Evolutionary conservation across 2,113 vertebrate species (phyloP), one percentile per base, ranked within the genome.

Genomic region (Chaetura pelagica): DNA sequence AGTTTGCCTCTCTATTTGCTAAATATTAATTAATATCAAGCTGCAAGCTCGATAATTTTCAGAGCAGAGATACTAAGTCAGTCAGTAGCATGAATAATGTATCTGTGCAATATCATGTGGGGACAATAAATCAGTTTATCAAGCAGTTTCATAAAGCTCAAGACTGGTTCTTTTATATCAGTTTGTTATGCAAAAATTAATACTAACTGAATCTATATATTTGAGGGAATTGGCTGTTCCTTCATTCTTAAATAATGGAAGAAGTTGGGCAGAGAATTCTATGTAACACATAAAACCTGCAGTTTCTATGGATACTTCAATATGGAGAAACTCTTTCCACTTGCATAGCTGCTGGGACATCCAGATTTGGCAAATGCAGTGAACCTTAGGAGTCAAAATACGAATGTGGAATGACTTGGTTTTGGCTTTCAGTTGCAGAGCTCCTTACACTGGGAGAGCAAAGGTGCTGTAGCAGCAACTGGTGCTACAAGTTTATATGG

Each of bases 301-400:
- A 52, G 44, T 93, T 90, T 95, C 84, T 89, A 84, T 79, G 77
- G 81, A 62, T 91, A 93, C 40, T 83, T 94, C 74, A 84, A 18
- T 67, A 95, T 75, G 63, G 67, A 90, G 55, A 90, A 87, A 79
- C 27, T 83, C 49, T 77, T 93, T 90, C 76, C 57, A 77, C 6
- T 74, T 88, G 51, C 8, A 54, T n/a, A 62, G 66, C 73, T 81
- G 59, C 64, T 82, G 54, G 29, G 81, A 94, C 82, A 91, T 80
- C 42, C 44, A 83, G 54, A 61, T 80, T 77, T 91, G 81, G 77
- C 69, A 84, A 58, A 79, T 5, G 8, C 2, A 35, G 7, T 35
- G 46, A 82, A 54, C 35, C 78, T 67, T 22, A 84, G 54, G 72
- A 84, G 27, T 74, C 64, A 81, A 81, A 93, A 87, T 48, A 80